phyloP scores from a whole-genome alignment of 2,797 vertebrate species.

The Girardinus metallicus region DNA sequence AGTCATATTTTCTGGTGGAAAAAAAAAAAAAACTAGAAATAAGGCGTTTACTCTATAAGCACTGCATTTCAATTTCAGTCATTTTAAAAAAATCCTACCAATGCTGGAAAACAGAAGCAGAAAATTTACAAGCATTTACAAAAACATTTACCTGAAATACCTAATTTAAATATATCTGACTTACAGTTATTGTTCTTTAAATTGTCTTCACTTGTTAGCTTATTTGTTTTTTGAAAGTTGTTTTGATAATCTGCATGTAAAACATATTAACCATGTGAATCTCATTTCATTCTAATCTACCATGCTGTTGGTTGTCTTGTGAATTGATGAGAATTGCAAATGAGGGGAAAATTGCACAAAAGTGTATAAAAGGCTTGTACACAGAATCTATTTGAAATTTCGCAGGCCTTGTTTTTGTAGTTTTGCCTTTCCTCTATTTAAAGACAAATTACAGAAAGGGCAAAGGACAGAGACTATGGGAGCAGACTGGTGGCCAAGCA shows the following conservation, averaged over 20 bases:
- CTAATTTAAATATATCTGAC: neutral
- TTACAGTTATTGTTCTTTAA: neutral
- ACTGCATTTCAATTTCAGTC: neutral
- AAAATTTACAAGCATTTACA: neutral
- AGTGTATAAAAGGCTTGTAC: slow-evolving; percentile 50
- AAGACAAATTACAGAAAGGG: slow-evolving; percentile 78
- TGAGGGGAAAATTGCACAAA: neutral
- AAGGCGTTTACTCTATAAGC: neutral
- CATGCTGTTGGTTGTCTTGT: neutral
- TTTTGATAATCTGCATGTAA: neutral
- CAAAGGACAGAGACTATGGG: slow-evolving; percentile 52
- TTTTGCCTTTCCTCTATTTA: slow-evolving; percentile 74
- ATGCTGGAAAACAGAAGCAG: neutral
- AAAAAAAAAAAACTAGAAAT: too few relatives aligned
- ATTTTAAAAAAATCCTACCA: neutral
- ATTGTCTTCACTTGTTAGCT: neutral
- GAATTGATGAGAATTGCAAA: neutral
- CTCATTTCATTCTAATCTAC: neutral
- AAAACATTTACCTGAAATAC: neutral
- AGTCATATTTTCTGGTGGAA: neutral
- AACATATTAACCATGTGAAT: neutral
- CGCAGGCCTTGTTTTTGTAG: slow-evolving; percentile 77
- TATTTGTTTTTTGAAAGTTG: neutral
- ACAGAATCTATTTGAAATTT: slow-evolving; percentile 74
- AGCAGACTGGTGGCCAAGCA: slow-evolving; percentile 52